Conservation (phyloP, 2,888 invertebrate genomes). For the Oligia fasciuncula region DNA sequence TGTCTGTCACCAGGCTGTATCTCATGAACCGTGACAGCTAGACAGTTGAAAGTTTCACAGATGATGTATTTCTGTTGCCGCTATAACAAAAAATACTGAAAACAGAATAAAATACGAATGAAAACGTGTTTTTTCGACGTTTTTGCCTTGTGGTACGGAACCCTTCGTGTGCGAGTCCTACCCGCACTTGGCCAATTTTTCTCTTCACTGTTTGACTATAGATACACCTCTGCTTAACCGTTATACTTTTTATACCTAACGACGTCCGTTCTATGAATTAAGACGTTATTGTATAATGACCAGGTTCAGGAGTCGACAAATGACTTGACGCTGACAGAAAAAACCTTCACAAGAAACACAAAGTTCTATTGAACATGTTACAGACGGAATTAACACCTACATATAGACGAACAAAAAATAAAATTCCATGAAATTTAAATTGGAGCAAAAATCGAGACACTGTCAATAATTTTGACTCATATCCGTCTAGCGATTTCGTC, state of each 20-base stretch:
- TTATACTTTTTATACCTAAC: not conserved
- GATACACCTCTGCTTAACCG: not conserved
- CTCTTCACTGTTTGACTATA: not conserved
- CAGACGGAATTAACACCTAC: conserved; percentile 41
- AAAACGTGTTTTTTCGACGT: too few relatives aligned
- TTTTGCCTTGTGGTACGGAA: too few relatives aligned
- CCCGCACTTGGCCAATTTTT: too few relatives aligned
- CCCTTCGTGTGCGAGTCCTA: too few relatives aligned
- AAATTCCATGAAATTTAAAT: conserved; percentile 57
- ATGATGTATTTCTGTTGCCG: too few relatives aligned
- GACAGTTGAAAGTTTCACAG: too few relatives aligned
- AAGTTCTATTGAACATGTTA: conserved; percentile 16
- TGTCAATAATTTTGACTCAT: conserved; percentile 66
- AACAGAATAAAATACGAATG: too few relatives aligned
- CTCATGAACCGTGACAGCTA: too few relatives aligned
- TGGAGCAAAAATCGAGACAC: conserved; percentile 49
- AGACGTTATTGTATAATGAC: not conserved
- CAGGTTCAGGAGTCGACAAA: conserved; percentile 13
- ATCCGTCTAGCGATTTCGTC: conserved; percentile 41
- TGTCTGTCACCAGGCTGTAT: too few relatives aligned
- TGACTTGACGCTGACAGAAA: conserved; percentile 15
- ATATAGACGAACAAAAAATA: conserved; percentile 32
- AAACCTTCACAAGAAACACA: conserved; percentile 25
- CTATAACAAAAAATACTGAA: too few relatives aligned
- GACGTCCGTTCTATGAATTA: not conserved